Evolutionary conservation across 2,797 vertebrate species (phyloP), one percentile per base, ranked within the genome.

Genomic region (Telmatherina bonti): DNA sequence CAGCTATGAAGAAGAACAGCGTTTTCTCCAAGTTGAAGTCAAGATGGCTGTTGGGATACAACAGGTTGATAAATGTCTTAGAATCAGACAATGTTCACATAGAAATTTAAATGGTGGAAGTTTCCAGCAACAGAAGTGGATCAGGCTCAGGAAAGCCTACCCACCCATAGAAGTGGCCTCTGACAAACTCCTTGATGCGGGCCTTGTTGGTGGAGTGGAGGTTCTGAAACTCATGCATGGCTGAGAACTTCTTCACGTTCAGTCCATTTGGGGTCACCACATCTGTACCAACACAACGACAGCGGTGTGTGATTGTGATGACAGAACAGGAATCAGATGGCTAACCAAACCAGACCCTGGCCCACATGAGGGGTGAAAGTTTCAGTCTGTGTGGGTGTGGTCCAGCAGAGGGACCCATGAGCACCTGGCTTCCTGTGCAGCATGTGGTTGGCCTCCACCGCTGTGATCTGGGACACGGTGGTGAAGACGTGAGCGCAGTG

Each of bases 211-310:
- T 96, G 87, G 95, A 95, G 83, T 99, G 98, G 56, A 98, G 90
- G 92, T 99, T 99, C 93, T 99, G 98, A 89, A 99, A 99, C 83
- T 99, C 98, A 5, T 99, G 97, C 91, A 96, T 95, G 54, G 97
- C 97, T 15, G 98, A 99, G 92, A 99, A 99, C 90, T 98, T 99
- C 93, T 96, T 99, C 78, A 99, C 94, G 45, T 96, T 99, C 78
- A 99, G 92, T 35, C 98, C 98, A 2, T 99, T 99, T 6, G 98
- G 97, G 59, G 97, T 99, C 69, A 98, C 87, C 55, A 98, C 95
- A 89, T 99, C 97, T 99, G 91, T 10, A 45, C n/a, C 51, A 76
- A 72, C 15, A 70, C 26, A 45, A 35, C n/a, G 53, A 38, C 1
- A 27, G 7, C 0, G 11, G n/a, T 12, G 41, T 62, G 43, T 26